Evolutionary conservation across 2,113 vertebrate species (phyloP).

Genomic region (Turnix velox): DNA sequence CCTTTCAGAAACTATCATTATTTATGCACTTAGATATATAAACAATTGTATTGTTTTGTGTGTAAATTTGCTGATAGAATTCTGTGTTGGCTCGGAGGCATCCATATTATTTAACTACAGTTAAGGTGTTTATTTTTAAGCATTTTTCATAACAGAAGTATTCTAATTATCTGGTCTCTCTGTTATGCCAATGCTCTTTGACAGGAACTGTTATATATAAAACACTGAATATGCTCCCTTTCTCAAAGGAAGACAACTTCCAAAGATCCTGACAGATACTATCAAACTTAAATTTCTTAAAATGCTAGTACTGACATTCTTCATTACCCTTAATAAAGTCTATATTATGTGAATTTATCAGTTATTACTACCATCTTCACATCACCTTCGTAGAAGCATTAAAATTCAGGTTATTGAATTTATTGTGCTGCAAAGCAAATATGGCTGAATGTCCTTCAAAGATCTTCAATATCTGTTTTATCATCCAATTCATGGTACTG

Average conservation of each 20-base stretch:
- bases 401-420: not conserved
- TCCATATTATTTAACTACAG: not conserved
- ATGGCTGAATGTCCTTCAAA: not conserved
- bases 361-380: not conserved
- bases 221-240: not conserved
- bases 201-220: not conserved
- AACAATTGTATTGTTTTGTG: not conserved
- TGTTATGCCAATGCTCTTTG: not conserved
- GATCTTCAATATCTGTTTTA: not conserved
- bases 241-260: not conserved
- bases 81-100: not conserved
- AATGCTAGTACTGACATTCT: not conserved
- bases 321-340: not conserved
- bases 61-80: not conserved
- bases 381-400: not conserved
- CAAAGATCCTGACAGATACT: not conserved
- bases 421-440: not conserved
- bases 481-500: not conserved
- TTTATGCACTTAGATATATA: not conserved
- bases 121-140: not conserved
- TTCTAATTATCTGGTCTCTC: not conserved
- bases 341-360: not conserved
- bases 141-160: not conserved
- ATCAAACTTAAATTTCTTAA: not conserved
- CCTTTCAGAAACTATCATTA: not conserved